Evolutionary conservation across 2,888 invertebrate species (phyloP).

Genomic region (Habrosyne pyritoides): DNA sequence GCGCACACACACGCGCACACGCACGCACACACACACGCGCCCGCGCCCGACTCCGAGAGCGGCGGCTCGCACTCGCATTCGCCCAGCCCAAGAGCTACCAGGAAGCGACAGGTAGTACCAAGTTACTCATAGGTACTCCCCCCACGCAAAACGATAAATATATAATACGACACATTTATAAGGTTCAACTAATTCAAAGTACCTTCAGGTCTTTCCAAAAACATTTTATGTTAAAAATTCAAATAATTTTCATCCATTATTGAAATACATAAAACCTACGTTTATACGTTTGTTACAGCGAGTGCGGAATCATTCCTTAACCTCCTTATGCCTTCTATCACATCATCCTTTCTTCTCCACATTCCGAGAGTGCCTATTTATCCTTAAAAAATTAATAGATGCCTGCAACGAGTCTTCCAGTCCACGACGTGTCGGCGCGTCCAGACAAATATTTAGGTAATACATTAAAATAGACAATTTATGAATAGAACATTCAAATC

Average conservation of each 20-base stretch:
- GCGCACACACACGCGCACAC: conserved; percentile 70
- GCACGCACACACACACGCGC: conserved; percentile 79
- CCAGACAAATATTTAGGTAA: conserved; percentile 92
- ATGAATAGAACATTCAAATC: too few relatives aligned
- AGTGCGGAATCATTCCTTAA: conserved; percentile 95
- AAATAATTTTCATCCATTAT: too few relatives aligned
- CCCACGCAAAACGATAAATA: too few relatives aligned
- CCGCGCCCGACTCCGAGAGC: conserved; percentile 85
- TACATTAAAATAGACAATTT: conserved; percentile 6
- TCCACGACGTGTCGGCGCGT: conserved; percentile 94
- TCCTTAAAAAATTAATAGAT: conserved; percentile 97
- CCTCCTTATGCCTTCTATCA: conserved; percentile 98
- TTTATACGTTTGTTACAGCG: conserved; percentile 81
- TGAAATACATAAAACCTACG: not conserved
- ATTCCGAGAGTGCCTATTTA: conserved; percentile 98
- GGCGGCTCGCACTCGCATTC: conserved; percentile 69
- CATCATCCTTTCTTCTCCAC: conserved; percentile 99
- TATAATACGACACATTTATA: too few relatives aligned
- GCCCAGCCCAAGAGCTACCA: conserved; percentile 92
- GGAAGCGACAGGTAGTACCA: conserved; percentile 86
- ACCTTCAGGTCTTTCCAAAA: too few relatives aligned
- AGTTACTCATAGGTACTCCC: too few relatives aligned
- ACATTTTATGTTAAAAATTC: too few relatives aligned
- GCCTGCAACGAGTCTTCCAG: conserved; percentile 98
- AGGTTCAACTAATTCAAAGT: not conserved